These are phyloP conservation scores for Chymomyza amoena DNA, from an alignment of 2,888 invertebrate genomes.

Conservation along the genomic window DNA sequence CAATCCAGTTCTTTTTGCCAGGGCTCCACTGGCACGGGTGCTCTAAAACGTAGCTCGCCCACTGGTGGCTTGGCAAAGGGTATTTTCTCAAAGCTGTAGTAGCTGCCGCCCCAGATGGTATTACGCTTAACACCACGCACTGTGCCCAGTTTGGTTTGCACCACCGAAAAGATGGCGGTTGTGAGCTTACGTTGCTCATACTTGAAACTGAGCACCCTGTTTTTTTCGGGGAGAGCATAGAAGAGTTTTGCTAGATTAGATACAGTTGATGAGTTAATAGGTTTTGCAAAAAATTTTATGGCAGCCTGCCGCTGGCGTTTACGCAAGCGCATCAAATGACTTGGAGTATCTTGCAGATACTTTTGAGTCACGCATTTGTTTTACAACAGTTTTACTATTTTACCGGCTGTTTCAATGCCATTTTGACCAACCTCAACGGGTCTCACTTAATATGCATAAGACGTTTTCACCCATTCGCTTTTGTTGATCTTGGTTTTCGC, in stretches of 20 bases:
- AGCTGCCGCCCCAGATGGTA: constrained; percentile 74
- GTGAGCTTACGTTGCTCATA: constrained; percentile 70
- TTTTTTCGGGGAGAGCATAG: constrained; percentile 12
- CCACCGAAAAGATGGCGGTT: constrained; percentile 63
- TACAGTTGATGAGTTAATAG: neutral
- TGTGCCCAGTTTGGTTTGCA: constrained; percentile 73
- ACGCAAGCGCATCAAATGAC: neutral
- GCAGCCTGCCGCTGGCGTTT: neutral
- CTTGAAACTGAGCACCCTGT: constrained; percentile 72
- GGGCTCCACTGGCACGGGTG: constrained; percentile 77
- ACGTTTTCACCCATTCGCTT: constrained; percentile 36
- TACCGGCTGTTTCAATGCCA: constrained; percentile 48
- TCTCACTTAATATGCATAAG: constrained; percentile 42
- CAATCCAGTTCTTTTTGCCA: constrained; percentile 79
- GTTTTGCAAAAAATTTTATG: neutral
- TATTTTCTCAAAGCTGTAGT: constrained; percentile 76
- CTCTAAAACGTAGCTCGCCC: constrained; percentile 75
- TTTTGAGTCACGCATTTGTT: constrained; percentile 6
- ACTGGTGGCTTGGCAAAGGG: constrained; percentile 77
- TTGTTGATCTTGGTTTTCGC: constrained; percentile 30
- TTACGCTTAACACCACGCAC: constrained; percentile 75
- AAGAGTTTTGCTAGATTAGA: neutral
- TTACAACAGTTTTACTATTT: neutral
- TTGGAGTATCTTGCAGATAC: neutral
- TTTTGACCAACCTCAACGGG: constrained; percentile 65